phyloP scores from a whole-genome alignment of 1,140 invertebrate genomes.

The Wasmannia auropunctata region DNA sequence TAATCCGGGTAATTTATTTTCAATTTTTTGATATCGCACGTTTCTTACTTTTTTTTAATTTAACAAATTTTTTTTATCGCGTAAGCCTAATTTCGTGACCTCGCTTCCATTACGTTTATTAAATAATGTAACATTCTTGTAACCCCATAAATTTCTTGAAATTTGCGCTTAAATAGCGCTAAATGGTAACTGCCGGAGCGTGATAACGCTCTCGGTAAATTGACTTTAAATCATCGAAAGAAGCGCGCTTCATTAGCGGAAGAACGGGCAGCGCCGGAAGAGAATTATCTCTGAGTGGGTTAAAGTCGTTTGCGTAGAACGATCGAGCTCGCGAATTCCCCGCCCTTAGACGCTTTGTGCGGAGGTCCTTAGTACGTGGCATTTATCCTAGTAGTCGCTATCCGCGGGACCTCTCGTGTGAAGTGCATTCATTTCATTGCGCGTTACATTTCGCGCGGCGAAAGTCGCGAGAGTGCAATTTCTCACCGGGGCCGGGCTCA shows the following conservation, averaged over 20 bases:
- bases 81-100: slow-evolving; percentile 8
- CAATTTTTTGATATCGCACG: neutral
- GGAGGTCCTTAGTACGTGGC: neutral
- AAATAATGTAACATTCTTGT: slow-evolving; percentile 46
- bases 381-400: slow-evolving; percentile 25
- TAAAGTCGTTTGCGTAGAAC: slow-evolving; percentile 58
- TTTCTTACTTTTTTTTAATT: neutral
- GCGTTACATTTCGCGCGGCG: neutral
- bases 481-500: neutral
- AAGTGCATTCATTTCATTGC: slow-evolving; percentile 28
- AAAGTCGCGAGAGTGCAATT: slow-evolving; percentile 13
- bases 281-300: slow-evolving; percentile 55
- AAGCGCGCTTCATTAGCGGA: slow-evolving; percentile 55
- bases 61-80: neutral
- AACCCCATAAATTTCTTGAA: slow-evolving; percentile 48
- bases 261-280: slow-evolving; percentile 34
- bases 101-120: slow-evolving; percentile 49
- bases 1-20: neutral
- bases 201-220: slow-evolving; percentile 54
- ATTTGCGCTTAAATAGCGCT: slow-evolving; percentile 50
- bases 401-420: neutral
- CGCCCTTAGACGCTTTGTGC: slow-evolving; percentile 23
- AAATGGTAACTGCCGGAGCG: slow-evolving; percentile 56
- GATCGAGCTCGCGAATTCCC: slow-evolving; percentile 41
- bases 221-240: slow-evolving; percentile 60